phyloP scores from a whole-genome alignment of 2,113 vertebrate genomes.

The Austrofundulus limnaeus region DNA sequence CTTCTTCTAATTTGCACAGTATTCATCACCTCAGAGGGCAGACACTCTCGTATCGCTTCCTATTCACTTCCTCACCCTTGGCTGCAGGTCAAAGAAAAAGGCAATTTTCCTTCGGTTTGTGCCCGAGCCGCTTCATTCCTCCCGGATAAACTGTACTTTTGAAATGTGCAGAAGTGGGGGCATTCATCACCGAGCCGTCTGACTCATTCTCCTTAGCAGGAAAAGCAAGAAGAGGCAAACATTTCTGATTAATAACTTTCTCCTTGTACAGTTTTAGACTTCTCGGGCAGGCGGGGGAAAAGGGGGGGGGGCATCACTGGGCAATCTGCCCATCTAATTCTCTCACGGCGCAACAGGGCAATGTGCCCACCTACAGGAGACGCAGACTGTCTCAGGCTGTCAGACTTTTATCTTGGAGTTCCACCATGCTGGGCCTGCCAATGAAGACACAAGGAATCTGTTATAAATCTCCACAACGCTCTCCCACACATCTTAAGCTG shows the following conservation, averaged over 20 bases:
- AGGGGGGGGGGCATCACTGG: slow-evolving; percentile 41
- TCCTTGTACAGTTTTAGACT: slow-evolving; percentile 62
- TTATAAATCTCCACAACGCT: slow-evolving; percentile 37
- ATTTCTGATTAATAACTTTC: slow-evolving; percentile 68
- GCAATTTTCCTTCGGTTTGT: slow-evolving; percentile 67
- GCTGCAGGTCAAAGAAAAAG: slow-evolving; percentile 70
- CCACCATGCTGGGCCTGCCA: slow-evolving; percentile 59
- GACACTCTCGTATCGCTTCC: slow-evolving; percentile 61
- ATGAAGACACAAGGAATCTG: slow-evolving; percentile 54
- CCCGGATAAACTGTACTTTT: slow-evolving; percentile 75
- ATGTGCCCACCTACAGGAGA: slow-evolving; percentile 50
- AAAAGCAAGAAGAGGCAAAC: slow-evolving; percentile 45
- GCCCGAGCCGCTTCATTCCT: slow-evolving; percentile 63
- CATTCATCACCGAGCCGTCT: slow-evolving; percentile 68
- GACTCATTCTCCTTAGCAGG: slow-evolving; percentile 30
- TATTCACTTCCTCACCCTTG: slow-evolving; percentile 63
- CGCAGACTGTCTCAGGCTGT: slow-evolving; percentile 54
- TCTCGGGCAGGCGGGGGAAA: slow-evolving; percentile 50
- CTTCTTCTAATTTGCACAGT: slow-evolving; percentile 62
- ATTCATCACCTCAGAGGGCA: slow-evolving; percentile 68
- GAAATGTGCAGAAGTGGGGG: slow-evolving; percentile 60
- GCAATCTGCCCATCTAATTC: slow-evolving; percentile 61
- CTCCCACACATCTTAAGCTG: slow-evolving; percentile 51
- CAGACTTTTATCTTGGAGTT: slow-evolving; percentile 59
- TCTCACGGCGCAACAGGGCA: slow-evolving; percentile 63